These are phyloP conservation scores for Rallus crepitans DNA, from an alignment of 2,797 vertebrate genomes.

Conservation along the genomic window DNA sequence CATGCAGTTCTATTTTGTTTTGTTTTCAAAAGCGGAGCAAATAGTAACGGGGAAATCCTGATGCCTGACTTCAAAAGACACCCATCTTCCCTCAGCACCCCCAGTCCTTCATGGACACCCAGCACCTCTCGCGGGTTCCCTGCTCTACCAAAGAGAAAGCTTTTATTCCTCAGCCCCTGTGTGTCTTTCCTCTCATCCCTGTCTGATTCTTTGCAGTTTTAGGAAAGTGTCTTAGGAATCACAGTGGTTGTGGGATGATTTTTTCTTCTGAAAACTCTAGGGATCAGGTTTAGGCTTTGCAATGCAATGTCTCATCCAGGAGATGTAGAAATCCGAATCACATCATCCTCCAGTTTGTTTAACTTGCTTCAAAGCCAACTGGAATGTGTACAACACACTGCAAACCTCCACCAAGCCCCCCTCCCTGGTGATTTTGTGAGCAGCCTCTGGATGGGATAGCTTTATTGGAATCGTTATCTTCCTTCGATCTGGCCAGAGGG, in stretches of 20 bases:
- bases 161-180: not conserved
- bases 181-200: not conserved
- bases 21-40: not conserved
- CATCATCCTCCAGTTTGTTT: not conserved
- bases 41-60: not conserved
- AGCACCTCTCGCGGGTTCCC: not conserved
- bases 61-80: not conserved
- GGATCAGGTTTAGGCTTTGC: not conserved
- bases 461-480: not conserved
- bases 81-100: not conserved
- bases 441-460: not conserved
- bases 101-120: not conserved
- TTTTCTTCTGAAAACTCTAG: not conserved
- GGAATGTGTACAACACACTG: not conserved
- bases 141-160: not conserved
- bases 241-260: not conserved
- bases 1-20: not conserved
- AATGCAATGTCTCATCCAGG: not conserved
- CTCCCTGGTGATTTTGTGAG: not conserved
- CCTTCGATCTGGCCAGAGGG: not conserved
- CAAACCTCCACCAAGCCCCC: not conserved
- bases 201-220: not conserved
- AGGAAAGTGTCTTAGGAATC: not conserved
- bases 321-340: not conserved
- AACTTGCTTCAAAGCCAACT: not conserved